A percentile compares a stretch with the other conserved stretches of the same genome.
phyloP scores from a whole-genome alignment of 2,888 invertebrate species.

The Gymnosoma rotundatum region DNA sequence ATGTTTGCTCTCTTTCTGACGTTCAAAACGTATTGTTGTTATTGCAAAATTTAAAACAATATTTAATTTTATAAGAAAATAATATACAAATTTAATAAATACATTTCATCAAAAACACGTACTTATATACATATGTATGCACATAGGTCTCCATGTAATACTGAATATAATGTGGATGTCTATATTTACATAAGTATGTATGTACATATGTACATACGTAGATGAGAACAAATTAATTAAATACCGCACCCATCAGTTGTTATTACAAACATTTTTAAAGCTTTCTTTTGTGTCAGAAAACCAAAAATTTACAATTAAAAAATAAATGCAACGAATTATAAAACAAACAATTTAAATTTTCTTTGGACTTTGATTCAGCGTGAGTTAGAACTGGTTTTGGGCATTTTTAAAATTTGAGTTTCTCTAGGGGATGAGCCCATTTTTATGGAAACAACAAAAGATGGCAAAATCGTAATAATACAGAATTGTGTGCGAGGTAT shows the following conservation, averaged over 20 bases:
- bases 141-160: neutral
- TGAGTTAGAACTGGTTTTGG: no score
- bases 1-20: neutral
- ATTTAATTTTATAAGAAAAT: neutral
- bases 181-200: no score
- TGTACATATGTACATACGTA: no score
- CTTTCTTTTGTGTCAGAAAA: conserved; percentile 49
- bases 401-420: no score
- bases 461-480: no score
- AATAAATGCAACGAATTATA: neutral
- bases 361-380: no score
- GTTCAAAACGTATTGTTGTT: neutral
- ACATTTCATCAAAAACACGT: neutral
- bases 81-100: neutral
- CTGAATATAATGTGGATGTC: no score
- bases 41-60: neutral
- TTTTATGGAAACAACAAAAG: no score
- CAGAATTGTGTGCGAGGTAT: no score
- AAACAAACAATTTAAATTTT: no score
- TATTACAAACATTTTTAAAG: conserved; percentile 15
- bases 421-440: no score
- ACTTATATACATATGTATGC: neutral
- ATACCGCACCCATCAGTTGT: conserved; percentile 58
- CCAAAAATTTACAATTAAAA: conserved; percentile 14
- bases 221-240: conserved; percentile 38